Evolutionary conservation across 2,113 vertebrate genomes (phyloP), one percentile per base, ranked within the genome.

Genomic region (Serranochromis macrocephalus): DNA sequence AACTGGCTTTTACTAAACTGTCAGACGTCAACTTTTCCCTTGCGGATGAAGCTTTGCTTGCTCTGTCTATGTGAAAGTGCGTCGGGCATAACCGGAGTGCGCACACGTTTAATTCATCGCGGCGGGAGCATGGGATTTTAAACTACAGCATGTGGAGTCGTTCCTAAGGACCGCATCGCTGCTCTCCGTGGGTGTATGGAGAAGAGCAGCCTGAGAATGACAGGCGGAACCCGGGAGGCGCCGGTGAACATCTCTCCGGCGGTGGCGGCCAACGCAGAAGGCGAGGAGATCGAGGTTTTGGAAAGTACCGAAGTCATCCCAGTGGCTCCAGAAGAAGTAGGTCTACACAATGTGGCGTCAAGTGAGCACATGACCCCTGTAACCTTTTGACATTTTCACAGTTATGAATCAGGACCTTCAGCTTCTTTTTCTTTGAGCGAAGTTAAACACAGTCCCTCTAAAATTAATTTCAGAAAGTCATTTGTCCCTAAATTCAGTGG

Each of bases 201-300:
- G 89, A 87, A 85, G 58, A 91, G 88, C 92, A 89, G 93, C 91
- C 95, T 91, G 91, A 97, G 92, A 91, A 97, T 96, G 97, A 92
- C 96, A 84, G 94, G 95, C 80, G 94, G 88, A 82, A 88, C 93
- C 91, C 95, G 96, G 94, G 96, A 96, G 86, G 90, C 93, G 85
- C 95, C 93, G 66, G 94, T 96, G 55, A 95, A 96, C 94, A 94
- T 96, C 88, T 98, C 97, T 10, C 97, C 97, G 58, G 97, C 97
- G 63, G 97, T 97, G 85, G 97, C 97, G 19, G 96, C 96, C 84
- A 94, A 97, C 92, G 96, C 97, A 4, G 97, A 97, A 91, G 97
- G 97, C 40, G 97, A 98, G 29, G 97, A 97, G 89, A 98, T 98
- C 83, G 97, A 98, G 95, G 97, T 97, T 86, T 87, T 98, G 96